A percentile compares a stretch with the other conserved stretches of the same genome.
Evolutionary conservation across 1,140 invertebrate species (phyloP).

Genomic region (Tetranychus cinnabarinus): DNA sequence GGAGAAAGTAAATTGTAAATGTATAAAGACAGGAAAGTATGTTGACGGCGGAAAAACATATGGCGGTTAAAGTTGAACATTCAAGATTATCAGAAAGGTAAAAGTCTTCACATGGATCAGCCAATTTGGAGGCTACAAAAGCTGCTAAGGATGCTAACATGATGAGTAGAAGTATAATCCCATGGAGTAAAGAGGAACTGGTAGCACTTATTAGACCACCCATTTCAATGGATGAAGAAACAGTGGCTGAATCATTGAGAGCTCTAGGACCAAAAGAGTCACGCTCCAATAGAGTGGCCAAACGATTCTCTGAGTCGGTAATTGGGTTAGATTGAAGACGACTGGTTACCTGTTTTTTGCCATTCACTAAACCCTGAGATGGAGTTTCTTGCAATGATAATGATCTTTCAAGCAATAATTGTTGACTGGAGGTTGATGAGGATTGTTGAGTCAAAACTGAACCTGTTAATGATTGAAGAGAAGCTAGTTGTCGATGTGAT

Average conservation of each 20-base stretch:
- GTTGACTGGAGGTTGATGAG: too few relatives aligned
- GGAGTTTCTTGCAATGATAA: neutral
- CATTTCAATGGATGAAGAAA: neutral
- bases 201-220: constrained; percentile 2
- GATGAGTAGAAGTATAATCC: constrained; percentile 4
- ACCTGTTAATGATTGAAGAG: too few relatives aligned
- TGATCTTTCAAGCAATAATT: neutral
- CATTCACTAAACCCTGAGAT: neutral
- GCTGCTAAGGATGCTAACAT: constrained; percentile 7
- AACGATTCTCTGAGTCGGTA: neutral
- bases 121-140: constrained; percentile 6
- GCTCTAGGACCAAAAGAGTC: neutral
- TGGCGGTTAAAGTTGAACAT: neutral
- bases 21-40: constrained; percentile 5
- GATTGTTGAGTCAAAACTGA: too few relatives aligned
- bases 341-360: neutral
- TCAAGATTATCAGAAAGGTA: neutral
- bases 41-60: constrained; percentile 2
- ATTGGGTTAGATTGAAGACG: too few relatives aligned
- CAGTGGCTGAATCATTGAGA: neutral
- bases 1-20: constrained; percentile 9
- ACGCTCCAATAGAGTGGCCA: neutral
- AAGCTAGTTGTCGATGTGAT: neutral
- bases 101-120: constrained; percentile 1
- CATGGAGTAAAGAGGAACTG: constrained; percentile 4